Percentiles rank a stretch among this genome's conserved stretches.
phyloP scores from a whole-genome alignment of 2,888 invertebrate genomes.

The Drosophila histrio region DNA sequence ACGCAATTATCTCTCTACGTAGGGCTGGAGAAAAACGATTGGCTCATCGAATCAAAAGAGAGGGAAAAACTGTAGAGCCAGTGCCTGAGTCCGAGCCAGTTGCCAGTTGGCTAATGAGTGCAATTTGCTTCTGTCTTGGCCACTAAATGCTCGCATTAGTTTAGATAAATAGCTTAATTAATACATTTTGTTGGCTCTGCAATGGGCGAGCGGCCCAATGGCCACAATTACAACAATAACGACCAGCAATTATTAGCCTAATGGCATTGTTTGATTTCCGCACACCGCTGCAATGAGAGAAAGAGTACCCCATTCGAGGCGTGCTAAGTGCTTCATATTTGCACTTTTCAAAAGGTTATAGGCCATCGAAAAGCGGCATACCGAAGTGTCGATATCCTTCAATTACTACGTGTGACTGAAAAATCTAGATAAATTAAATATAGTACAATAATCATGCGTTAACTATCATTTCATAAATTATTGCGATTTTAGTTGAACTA shows the following conservation, averaged over 20 bases:
- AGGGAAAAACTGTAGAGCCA: slow-evolving; percentile 1
- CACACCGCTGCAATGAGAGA: slow-evolving; percentile 13
- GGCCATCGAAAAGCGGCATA: neutral
- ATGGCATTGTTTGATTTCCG: slow-evolving; percentile 76
- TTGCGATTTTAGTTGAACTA: no score
- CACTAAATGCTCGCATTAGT: slow-evolving; percentile 79
- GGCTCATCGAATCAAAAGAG: slow-evolving; percentile 62
- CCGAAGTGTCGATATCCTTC: neutral
- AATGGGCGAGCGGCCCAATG: slow-evolving; percentile 25
- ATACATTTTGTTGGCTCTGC: slow-evolving; percentile 68
- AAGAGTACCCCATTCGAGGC: slow-evolving; percentile 7
- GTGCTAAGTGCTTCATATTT: slow-evolving; percentile 36
- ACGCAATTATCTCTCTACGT: slow-evolving; percentile 62
- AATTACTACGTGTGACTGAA: neutral
- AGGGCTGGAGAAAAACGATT: slow-evolving; percentile 50
- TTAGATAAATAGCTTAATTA: slow-evolving; percentile 80
- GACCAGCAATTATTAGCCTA: slow-evolving; percentile 75
- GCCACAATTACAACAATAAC: slow-evolving; percentile 75
- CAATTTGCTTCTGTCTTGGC: slow-evolving; percentile 79
- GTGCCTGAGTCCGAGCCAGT: slow-evolving; percentile 6
- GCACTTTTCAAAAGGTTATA: slow-evolving; percentile 18
- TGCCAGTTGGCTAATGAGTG: slow-evolving; percentile 67
- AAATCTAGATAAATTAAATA: neutral
- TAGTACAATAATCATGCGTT: no score
- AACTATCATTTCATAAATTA: no score